Evolutionary conservation across 1,140 invertebrate species (phyloP), one percentile per base, ranked within the genome.

Genomic region (Drosophila elegans): DNA sequence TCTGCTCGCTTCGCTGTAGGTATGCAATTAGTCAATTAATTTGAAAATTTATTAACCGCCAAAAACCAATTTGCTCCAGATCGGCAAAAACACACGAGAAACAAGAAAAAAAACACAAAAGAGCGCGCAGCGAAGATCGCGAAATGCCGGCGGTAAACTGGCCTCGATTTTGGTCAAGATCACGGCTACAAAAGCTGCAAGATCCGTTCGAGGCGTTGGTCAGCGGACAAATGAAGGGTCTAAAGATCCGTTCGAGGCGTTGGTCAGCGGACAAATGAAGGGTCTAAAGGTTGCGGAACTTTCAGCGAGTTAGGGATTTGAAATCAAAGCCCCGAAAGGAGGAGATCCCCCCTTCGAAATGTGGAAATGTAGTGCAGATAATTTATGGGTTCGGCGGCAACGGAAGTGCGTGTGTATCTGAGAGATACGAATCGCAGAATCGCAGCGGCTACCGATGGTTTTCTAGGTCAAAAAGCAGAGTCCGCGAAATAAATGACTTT

Each of bases 21-120:
- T 86, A 86, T 82, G 76, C 83, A 91, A 91, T 91, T 91, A 91
- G 88, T 91, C 88, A 91, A 91, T 91, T 89, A 82, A 89, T 91
- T 88, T 78, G 56, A 61, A 76, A 91, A 89, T 91, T 91, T 89
- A 91, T 89, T 85, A 85, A 85, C 80, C 74, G 78, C 84, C 89
- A 91, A 91, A 88, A 91, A 90, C 74, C 75, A 90, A 90, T 90
- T 90, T 90, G 80, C 78, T 56, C 54, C 82, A 85, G 61, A 81
- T 86, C 80, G 69, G 60, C 64, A 60, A 53, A 67, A 63, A 44
- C 55, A 67, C 41, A 51, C 60, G 45, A 52, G 46, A 38, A 42
- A 41, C 57, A 29, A 46, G 46, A 21, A 9, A 72, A 44, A 39
- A 72, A 44, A 39, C 7, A 46, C 27, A 51, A 51, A 29, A 34